Evolutionary conservation across 53 echinoderm and acorn worm species (phyloP).

Genomic region (Temnopleurus reevesii): DNA sequence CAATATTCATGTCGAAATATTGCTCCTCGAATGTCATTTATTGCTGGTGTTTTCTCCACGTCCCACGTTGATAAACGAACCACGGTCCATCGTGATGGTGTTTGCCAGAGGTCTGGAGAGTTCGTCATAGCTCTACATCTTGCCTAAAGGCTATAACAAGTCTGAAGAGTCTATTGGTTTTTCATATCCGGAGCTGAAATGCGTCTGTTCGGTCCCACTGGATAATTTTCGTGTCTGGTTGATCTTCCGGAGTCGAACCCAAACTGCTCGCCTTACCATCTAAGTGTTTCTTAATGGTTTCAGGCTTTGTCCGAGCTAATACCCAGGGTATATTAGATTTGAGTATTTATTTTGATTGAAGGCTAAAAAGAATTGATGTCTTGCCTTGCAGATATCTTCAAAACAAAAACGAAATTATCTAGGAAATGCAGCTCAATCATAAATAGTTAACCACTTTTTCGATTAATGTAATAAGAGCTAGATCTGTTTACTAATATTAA

Average conservation of each 20-base stretch:
- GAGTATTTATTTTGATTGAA: background rate
- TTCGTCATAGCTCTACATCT: background rate
- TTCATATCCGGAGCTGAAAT: conserved; percentile 1
- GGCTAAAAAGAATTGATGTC: background rate
- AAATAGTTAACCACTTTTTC: background rate
- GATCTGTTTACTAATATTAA: background rate
- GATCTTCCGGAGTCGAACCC: background rate
- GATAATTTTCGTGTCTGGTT: background rate
- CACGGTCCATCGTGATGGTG: background rate
- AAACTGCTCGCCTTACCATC: background rate
- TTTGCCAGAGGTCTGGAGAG: background rate
- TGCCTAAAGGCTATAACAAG: background rate
- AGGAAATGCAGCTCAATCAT: no score
- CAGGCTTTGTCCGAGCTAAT: background rate
- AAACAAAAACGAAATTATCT: no score
- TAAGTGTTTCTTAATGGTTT: background rate
- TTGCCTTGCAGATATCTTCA: background rate
- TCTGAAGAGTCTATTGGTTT: conserved; percentile 27
- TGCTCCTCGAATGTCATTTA: no score
- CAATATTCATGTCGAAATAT: no score
- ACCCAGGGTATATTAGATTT: background rate
- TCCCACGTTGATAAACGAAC: background rate
- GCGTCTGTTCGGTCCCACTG: background rate
- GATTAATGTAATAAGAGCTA: background rate
- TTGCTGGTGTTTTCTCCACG: no score